Evolutionary conservation across 1,140 invertebrate species (phyloP).

Genomic region (Dendroctonus valens): DNA sequence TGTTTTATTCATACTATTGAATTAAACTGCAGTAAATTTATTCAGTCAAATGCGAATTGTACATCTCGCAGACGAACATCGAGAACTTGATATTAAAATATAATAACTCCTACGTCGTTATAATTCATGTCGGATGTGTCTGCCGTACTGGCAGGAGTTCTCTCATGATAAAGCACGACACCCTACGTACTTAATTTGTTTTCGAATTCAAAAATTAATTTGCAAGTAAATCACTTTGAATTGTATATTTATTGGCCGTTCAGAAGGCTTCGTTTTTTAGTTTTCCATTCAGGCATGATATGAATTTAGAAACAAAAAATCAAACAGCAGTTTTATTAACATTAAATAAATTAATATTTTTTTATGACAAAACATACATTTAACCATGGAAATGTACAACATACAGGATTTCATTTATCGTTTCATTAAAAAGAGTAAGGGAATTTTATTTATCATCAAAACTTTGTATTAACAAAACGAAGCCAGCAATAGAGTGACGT

Average conservation of each 20-base stretch:
- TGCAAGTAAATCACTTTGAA: conserved; percentile 30
- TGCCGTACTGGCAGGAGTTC: conserved; percentile 22
- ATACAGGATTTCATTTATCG: too few relatives aligned
- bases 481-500: too few relatives aligned
- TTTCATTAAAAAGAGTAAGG: too few relatives aligned
- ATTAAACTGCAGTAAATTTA: conserved; percentile 44
- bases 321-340: too few relatives aligned
- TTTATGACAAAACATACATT: too few relatives aligned
- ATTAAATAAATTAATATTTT: too few relatives aligned
- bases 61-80: conserved; percentile 37
- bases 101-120: conserved; percentile 44
- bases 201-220: conserved; percentile 34
- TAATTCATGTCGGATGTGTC: conserved; percentile 33
- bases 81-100: conserved; percentile 45
- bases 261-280: conserved; percentile 7
- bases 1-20: conserved; percentile 39
- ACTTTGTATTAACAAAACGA: too few relatives aligned
- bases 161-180: conserved; percentile 27
- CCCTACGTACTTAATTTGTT: conserved; percentile 32
- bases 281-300: neutral
- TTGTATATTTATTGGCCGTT: conserved; percentile 13
- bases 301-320: too few relatives aligned
- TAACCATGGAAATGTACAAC: too few relatives aligned
- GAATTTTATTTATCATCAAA: too few relatives aligned
- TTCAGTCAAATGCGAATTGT: conserved; percentile 39